Evolutionary conservation across 2,888 invertebrate species (phyloP).

Genomic region (Tetragonisca angustula): DNA sequence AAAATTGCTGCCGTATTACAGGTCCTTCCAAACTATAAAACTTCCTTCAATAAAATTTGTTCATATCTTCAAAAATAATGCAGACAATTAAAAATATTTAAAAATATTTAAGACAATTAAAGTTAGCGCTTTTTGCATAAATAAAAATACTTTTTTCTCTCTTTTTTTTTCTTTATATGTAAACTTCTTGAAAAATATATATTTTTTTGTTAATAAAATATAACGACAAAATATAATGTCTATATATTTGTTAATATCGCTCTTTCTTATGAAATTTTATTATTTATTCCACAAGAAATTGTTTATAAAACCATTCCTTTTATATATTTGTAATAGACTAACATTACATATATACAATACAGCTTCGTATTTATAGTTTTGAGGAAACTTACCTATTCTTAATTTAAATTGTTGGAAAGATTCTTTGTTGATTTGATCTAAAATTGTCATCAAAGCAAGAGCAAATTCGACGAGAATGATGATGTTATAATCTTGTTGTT

Average conservation of each 20-base stretch:
- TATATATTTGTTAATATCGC: background rate
- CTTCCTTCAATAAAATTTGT: too few species aligned
- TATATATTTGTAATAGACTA: background rate
- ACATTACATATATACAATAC: background rate
- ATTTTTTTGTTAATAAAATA: too few species aligned
- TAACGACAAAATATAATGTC: background rate
- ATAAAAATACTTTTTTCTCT: background rate
- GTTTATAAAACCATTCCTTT: background rate
- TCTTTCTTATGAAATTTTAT: background rate
- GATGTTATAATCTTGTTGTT: slow-evolving; percentile 94
- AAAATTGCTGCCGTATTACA: too few species aligned
- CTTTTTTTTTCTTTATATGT: background rate
- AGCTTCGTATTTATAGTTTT: background rate
- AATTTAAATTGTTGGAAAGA: slow-evolving; percentile 98
- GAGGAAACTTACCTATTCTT: slow-evolving; percentile 90
- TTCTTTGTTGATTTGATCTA: slow-evolving; percentile 97
- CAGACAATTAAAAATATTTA: too few species aligned
- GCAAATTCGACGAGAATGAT: slow-evolving; percentile 97
- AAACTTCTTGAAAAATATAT: background rate
- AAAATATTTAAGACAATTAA: too few species aligned
- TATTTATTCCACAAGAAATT: background rate
- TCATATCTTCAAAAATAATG: too few species aligned
- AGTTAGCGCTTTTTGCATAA: too few species aligned
- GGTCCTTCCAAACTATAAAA: too few species aligned
- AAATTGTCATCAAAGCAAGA: slow-evolving; percentile 94